Conservation (phyloP, 2,888 invertebrate genomes). For the Chalcosyrphus nemorum region DNA sequence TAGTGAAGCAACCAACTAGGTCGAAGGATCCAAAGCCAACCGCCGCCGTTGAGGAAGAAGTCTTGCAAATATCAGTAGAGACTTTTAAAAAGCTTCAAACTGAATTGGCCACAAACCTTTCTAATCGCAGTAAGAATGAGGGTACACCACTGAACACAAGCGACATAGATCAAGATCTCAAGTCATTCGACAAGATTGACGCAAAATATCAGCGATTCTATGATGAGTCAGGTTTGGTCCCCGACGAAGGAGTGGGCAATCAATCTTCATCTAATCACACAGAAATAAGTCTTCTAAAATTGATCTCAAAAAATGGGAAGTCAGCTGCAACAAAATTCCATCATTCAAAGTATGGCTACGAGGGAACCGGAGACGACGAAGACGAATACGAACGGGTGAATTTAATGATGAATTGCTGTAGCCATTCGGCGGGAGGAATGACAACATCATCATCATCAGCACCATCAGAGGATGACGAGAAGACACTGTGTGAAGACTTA, state of each 20-base stretch:
- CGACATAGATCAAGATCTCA: constrained; percentile 28
- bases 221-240: constrained; percentile 22
- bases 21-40: not conserved
- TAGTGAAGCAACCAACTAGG: constrained; percentile 5
- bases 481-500: constrained; percentile 75
- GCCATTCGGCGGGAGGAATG: constrained; percentile 63
- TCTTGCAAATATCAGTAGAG: constrained; percentile 76
- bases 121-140: constrained; percentile 46
- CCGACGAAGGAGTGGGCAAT: not conserved
- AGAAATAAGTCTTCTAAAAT: constrained; percentile 49
- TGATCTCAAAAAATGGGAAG: constrained; percentile 61
- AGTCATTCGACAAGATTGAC: constrained; percentile 52
- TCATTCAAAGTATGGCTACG: constrained; percentile 58
- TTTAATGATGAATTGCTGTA: constrained; percentile 70
- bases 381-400: constrained; percentile 57
- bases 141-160: not conserved
- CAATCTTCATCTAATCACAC: not conserved
- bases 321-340: constrained; percentile 31
- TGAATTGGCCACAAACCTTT: constrained; percentile 50
- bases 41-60: not conserved
- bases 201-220: constrained; percentile 62
- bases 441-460: constrained; percentile 75
- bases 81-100: constrained; percentile 75
- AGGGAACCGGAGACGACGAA: constrained; percentile 54
- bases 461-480: constrained; percentile 74